phyloP scores from a whole-genome alignment of 2,888 invertebrate species.

The Serripes groenlandicus region DNA sequence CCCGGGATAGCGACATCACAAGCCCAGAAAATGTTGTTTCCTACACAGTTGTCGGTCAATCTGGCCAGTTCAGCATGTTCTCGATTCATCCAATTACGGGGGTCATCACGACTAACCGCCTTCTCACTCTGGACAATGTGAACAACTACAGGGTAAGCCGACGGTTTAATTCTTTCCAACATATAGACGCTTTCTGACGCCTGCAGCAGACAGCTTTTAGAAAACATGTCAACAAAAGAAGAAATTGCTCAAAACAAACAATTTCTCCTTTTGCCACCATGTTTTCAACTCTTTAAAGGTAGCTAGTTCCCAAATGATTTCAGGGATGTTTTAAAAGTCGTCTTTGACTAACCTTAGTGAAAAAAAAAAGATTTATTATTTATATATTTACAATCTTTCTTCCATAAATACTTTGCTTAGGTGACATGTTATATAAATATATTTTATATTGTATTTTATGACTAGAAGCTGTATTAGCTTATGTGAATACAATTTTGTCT shows the following conservation, averaged over 20 bases:
- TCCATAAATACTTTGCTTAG: no score
- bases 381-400: no score
- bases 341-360: no score
- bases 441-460: no score
- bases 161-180: not conserved
- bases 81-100: conserved; percentile 93
- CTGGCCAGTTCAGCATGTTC: conserved; percentile 91
- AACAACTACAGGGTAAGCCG: conserved; percentile 62
- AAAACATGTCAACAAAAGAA: not conserved
- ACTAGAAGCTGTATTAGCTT: no score
- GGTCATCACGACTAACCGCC: conserved; percentile 92
- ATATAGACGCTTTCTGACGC: not conserved
- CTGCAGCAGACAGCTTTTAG: no score
- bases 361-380: no score
- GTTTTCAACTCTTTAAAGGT: not conserved
- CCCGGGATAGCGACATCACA: conserved; percentile 79
- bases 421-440: no score
- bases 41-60: conserved; percentile 57
- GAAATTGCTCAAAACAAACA: not conserved
- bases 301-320: no score
- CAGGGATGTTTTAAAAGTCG: no score
- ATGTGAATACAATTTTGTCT: no score
- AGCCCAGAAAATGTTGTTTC: conserved; percentile 76
- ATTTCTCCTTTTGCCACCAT: not conserved
- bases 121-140: conserved; percentile 87